These are phyloP conservation scores for Euphysa ruthae DNA, from an alignment of 30 jellyfish, hydroid and myxozoan species.

Conservation along the genomic window DNA sequence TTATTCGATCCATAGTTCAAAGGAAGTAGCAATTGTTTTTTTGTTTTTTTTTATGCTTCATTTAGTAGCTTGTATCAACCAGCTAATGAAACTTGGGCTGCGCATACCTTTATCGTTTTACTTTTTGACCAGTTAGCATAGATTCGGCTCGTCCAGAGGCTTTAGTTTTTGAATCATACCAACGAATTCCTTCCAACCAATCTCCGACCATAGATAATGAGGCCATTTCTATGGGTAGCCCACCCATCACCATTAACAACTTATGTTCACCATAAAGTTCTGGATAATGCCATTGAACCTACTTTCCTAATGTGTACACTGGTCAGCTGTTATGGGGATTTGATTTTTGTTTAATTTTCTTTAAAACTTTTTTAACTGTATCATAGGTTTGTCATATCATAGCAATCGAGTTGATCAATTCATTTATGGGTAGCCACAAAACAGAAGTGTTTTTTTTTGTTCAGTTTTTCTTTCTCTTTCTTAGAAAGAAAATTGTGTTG, in stretches of 20 bases:
- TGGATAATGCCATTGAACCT: too few species aligned
- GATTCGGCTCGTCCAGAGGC: constrained; percentile 4
- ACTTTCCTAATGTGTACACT: too few species aligned
- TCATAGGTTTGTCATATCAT: constrained; percentile 37
- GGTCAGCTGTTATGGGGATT: constrained; percentile 37
- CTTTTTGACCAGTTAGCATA: background rate
- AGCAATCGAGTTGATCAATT: constrained; percentile 28
- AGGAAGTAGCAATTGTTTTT: background rate
- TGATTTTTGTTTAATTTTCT: constrained; percentile 28
- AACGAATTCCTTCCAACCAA: constrained; percentile 59
- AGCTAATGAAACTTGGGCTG: background rate
- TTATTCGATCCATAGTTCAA: background rate
- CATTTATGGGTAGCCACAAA: constrained; percentile 26
- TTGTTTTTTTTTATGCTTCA: background rate
- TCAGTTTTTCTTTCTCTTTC: background rate
- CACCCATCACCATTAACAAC: background rate
- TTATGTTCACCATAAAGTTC: constrained; percentile 21
- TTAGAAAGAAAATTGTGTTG: background rate
- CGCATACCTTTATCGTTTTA: background rate
- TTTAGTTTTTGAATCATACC: constrained; percentile 21
- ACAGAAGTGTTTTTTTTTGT: background rate
- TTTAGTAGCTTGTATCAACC: background rate
- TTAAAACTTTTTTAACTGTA: constrained; percentile 20
- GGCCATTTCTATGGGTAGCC: constrained; percentile 37
- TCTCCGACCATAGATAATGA: constrained; percentile 35